phyloP scores from a whole-genome alignment of 2,113 vertebrate genomes.

The Prionailurus bengalensis region DNA sequence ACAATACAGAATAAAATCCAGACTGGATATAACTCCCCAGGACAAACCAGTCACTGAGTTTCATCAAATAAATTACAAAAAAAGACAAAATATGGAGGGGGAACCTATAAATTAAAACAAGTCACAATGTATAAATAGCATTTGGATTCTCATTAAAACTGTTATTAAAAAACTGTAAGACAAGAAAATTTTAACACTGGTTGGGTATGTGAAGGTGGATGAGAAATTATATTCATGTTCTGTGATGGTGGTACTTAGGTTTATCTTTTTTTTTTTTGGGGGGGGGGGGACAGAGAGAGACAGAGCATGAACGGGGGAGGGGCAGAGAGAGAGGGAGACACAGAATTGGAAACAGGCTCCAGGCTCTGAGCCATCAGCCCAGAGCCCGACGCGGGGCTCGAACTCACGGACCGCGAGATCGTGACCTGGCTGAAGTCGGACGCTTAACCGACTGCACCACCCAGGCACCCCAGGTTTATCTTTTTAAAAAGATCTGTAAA shows the following conservation, averaged over 20 bases:
- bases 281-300: no score
- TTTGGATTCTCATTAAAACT: not conserved
- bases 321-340: no score
- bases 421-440: no score
- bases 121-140: not conserved
- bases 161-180: not conserved
- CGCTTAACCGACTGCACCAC: no score
- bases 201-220: not conserved
- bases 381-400: no score
- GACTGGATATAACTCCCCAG: not conserved
- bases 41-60: not conserved
- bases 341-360: no score
- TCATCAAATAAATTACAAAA: not conserved
- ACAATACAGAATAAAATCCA: not conserved
- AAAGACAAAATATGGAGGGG: not conserved
- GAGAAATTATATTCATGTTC: not conserved
- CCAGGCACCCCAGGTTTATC: not conserved
- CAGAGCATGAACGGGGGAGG: no score
- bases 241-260: not conserved
- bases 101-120: not conserved
- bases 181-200: not conserved
- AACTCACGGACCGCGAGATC: no score
- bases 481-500: not conserved
- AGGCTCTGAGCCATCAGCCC: no score
- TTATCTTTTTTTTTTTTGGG: not conserved